These are phyloP conservation scores for Crotalus tigris DNA, from an alignment of 2,113 vertebrate species.

Conservation along the genomic window DNA sequence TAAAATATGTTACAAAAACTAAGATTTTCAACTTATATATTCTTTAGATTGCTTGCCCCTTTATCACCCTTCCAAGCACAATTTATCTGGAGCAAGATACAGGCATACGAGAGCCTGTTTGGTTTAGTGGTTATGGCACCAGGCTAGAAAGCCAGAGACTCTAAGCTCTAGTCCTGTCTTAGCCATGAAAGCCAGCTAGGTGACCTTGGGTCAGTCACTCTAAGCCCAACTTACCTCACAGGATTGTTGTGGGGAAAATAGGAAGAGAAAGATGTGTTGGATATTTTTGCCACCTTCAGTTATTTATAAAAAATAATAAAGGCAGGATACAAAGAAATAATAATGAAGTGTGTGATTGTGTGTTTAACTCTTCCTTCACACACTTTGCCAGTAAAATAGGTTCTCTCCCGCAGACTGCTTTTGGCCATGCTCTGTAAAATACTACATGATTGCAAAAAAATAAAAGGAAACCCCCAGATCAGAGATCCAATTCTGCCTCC, in stretches of 20 bases:
- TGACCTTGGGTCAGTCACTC: neutral
- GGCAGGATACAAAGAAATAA: neutral
- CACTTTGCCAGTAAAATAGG: neutral
- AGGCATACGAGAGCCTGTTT: neutral
- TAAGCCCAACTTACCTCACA: neutral
- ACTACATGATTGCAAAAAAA: neutral
- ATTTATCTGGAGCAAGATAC: neutral
- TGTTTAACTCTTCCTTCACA: neutral
- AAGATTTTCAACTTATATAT: neutral
- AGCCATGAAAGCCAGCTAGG: neutral
- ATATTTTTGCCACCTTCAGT: neutral
- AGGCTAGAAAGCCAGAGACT: neutral
- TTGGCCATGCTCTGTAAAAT: neutral
- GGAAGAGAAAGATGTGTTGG: neutral
- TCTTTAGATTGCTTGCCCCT: neutral
- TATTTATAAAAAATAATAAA: neutral
- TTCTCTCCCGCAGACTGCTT: neutral
- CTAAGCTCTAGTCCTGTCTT: neutral
- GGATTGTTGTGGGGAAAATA: neutral
- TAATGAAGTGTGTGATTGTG: neutral
- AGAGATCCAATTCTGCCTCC: neutral
- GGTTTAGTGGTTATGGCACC: neutral
- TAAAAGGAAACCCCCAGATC: neutral
- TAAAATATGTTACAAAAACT: neutral
- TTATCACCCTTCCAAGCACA: neutral